A percentile compares a stretch with the other conserved stretches of the same genome.
phyloP scores from a whole-genome alignment of 2,797 vertebrate species.

The Heteromormyrus szaboi region DNA sequence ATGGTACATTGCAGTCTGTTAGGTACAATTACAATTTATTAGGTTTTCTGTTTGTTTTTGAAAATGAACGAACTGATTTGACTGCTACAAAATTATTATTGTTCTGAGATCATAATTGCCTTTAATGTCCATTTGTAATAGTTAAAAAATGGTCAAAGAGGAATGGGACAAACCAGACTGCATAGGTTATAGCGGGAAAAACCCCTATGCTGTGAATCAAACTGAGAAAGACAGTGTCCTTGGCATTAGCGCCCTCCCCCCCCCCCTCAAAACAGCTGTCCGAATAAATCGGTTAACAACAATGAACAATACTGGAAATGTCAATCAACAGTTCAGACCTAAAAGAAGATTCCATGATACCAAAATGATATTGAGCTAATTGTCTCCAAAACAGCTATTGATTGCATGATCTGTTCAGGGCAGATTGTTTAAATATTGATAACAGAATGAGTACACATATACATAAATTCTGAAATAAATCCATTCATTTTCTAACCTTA shows the following conservation, averaged over 20 bases:
- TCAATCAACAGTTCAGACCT: not conserved
- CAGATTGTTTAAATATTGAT: not conserved
- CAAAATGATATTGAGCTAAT: not conserved
- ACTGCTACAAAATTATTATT: slow-evolving; percentile 30
- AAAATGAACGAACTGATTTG: slow-evolving; percentile 40
- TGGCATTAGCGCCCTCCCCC: slow-evolving; percentile 12
- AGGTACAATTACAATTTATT: slow-evolving; percentile 59
- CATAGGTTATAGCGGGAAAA: slow-evolving; percentile 49
- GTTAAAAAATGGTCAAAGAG: slow-evolving; percentile 45
- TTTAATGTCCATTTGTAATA: slow-evolving; percentile 44
- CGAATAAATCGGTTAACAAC: not conserved
- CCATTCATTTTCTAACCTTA: not conserved
- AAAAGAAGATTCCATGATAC: not conserved
- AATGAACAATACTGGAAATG: not conserved
- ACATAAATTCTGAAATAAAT: not conserved
- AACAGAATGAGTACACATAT: not conserved
- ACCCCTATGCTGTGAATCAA: slow-evolving; percentile 23
- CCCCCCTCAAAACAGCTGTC: not conserved
- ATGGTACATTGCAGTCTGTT: slow-evolving; percentile 25
- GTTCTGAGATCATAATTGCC: slow-evolving; percentile 18
- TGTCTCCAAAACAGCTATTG: not conserved
- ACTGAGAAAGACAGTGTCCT: slow-evolving; percentile 27
- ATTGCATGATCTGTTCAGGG: not conserved
- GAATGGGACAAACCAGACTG: slow-evolving; percentile 51
- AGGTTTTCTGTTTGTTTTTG: slow-evolving; percentile 31